These are phyloP conservation scores for Anoplolepis gracilipes DNA, from an alignment of 1,140 invertebrate species.

Conservation along the genomic window DNA sequence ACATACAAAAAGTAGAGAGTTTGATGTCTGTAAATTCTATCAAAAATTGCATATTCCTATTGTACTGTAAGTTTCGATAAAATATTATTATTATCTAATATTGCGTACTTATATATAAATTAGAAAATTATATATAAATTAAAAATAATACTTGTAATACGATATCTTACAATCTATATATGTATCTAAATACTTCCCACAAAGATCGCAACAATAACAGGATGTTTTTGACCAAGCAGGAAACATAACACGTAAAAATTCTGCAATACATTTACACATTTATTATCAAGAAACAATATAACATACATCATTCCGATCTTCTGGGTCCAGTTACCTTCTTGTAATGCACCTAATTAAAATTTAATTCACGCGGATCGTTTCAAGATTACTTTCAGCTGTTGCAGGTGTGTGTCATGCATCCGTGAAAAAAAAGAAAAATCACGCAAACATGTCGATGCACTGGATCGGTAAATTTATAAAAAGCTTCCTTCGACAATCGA, in stretches of 20 bases:
- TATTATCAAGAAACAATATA: background rate
- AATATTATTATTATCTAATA: background rate
- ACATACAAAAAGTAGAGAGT: no score
- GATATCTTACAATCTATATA: background rate
- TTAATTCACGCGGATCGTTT: constrained; percentile 64
- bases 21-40: no score
- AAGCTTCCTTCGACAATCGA: constrained; percentile 38
- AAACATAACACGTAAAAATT: background rate
- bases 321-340: constrained; percentile 28
- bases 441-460: constrained; percentile 39
- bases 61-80: background rate
- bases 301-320: constrained; percentile 32
- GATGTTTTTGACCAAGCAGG: background rate
- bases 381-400: constrained; percentile 35
- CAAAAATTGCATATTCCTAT: no score
- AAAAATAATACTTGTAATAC: background rate
- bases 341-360: constrained; percentile 67
- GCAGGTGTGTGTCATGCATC: background rate
- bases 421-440: constrained; percentile 17
- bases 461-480: constrained; percentile 30
- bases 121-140: background rate
- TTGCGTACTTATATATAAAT: background rate
- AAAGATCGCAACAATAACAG: background rate
- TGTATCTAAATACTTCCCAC: background rate
- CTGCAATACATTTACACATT: background rate